Evolutionary conservation across 2,888 invertebrate genomes (phyloP).

Genomic region (Drosophila niveifrons): DNA sequence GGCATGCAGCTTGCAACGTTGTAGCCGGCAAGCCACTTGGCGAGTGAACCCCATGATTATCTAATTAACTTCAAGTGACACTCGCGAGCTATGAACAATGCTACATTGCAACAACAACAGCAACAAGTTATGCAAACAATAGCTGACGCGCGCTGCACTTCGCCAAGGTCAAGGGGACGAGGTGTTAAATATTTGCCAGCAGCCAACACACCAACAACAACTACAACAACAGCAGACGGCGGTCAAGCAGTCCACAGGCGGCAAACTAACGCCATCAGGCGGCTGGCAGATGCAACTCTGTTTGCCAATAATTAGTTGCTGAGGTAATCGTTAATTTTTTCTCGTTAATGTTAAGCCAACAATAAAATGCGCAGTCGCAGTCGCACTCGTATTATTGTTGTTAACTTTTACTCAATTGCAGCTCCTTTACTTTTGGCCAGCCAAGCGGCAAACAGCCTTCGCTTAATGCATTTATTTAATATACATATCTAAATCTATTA

Average conservation of each 20-base stretch:
- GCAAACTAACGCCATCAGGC: constrained; percentile 28
- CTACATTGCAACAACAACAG: constrained; percentile 4
- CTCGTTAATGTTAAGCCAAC: constrained; percentile 61
- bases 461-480: constrained; percentile 1
- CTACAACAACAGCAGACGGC: constrained; percentile 9
- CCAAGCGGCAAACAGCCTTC: constrained; percentile 49
- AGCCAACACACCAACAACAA: background rate
- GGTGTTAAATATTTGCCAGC: constrained; percentile 63
- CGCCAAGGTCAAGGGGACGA: constrained; percentile 68
- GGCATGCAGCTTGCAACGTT: constrained; percentile 22
- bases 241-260: constrained; percentile 15
- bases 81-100: no score
- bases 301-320: constrained; percentile 73
- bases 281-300: constrained; percentile 43
- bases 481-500: background rate
- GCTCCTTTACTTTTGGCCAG: constrained; percentile 43
- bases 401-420: constrained; percentile 52
- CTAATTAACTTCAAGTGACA: constrained; percentile 55
- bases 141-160: constrained; percentile 44
- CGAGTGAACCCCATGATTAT: constrained; percentile 36
- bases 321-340: constrained; percentile 71
- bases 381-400: constrained; percentile 35
- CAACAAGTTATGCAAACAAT: constrained; percentile 47
- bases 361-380: constrained; percentile 17
- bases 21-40: constrained; percentile 7